These are phyloP conservation scores for Emydocephalus ijimae DNA, from an alignment of 2,113 vertebrate genomes.

Conservation along the genomic window DNA sequence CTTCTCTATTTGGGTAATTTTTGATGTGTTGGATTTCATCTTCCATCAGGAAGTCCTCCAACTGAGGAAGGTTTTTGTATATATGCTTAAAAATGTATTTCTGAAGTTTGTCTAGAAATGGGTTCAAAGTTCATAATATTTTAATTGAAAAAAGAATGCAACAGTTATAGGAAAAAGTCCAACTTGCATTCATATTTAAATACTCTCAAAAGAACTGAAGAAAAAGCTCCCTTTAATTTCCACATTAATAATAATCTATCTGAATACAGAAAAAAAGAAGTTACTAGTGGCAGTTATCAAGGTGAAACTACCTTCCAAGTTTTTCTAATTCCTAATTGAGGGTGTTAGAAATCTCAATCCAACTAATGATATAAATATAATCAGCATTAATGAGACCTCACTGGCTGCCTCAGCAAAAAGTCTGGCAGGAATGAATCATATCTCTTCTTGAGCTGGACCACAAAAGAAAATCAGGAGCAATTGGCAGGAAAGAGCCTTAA, in stretches of 20 bases:
- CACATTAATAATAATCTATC: background rate
- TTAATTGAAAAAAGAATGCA: background rate
- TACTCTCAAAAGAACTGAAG: background rate
- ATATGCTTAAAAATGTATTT: background rate
- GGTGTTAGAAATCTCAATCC: constrained; percentile 13
- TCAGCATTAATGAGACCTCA: background rate
- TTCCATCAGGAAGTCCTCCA: background rate
- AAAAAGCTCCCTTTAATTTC: background rate
- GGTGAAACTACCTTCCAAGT: background rate
- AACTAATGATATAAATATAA: constrained; percentile 24
- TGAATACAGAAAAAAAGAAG: background rate
- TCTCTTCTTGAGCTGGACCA: constrained; percentile 25
- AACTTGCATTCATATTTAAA: background rate
- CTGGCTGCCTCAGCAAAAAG: constrained; percentile 18
- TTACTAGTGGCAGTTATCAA: background rate
- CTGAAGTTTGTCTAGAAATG: background rate
- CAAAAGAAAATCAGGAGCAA: constrained; percentile 1
- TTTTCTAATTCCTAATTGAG: constrained; percentile 9
- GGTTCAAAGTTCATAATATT: background rate
- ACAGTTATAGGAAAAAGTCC: background rate
- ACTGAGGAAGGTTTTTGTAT: background rate
- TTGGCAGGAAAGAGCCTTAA: constrained; percentile 17
- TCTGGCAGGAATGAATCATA: constrained; percentile 16
- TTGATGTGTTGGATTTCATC: background rate
- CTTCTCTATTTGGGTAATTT: background rate